phyloP scores from a whole-genome alignment of 53 echinoderm and acorn worm species.

The Arbacia lixula region DNA sequence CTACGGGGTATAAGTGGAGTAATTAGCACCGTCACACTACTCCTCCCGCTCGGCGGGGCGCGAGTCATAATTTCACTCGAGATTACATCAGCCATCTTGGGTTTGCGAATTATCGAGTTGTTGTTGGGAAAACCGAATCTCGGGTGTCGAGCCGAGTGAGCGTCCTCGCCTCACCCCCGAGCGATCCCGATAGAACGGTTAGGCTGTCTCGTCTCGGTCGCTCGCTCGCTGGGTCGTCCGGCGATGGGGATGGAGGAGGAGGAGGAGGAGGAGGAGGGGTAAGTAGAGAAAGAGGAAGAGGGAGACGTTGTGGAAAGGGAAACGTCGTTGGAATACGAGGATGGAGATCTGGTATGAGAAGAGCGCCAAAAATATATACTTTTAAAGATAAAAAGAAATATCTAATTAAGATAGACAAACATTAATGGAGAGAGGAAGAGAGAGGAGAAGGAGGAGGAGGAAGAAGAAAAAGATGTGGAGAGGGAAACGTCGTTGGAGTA shows the following conservation, averaged over 20 bases:
- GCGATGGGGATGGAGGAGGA: background rate
- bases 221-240: background rate
- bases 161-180: background rate
- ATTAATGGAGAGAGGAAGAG: too few species aligned
- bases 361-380: too few species aligned
- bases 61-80: conserved; percentile 19
- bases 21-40: conserved; percentile 8
- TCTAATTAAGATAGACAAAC: too few species aligned
- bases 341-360: too few species aligned
- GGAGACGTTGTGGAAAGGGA: too few species aligned
- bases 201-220: background rate
- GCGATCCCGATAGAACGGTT: conserved; percentile 1
- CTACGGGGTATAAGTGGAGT: background rate
- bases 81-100: conserved; percentile 32
- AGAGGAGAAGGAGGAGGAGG: too few species aligned
- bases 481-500: too few species aligned
- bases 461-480: too few species aligned
- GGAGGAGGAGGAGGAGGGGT: background rate
- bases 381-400: too few species aligned
- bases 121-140: background rate
- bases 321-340: too few species aligned
- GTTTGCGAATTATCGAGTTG: conserved; percentile 38
- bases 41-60: background rate
- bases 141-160: background rate
- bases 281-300: too few species aligned